Percentiles rank a stretch among this genome's conserved stretches.
Evolutionary conservation across 2,113 vertebrate species (phyloP).

Genomic region (Aphelocoma coerulescens): DNA sequence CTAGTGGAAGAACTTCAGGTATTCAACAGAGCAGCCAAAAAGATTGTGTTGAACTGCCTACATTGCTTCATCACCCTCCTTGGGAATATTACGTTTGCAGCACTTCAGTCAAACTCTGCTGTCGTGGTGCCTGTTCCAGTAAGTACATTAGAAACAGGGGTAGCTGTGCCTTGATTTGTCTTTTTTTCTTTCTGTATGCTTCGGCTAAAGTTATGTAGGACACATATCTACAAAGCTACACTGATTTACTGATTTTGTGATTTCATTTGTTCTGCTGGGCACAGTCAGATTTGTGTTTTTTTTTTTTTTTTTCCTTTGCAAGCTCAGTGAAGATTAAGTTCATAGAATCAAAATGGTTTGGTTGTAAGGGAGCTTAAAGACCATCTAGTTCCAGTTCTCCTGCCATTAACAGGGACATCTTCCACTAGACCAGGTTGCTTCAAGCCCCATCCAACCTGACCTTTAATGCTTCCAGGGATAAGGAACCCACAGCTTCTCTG

Average conservation of each 20-base stretch:
- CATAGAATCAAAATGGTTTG: not conserved
- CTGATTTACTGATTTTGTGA: not conserved
- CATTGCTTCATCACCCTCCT: conserved; percentile 78
- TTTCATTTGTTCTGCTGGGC: not conserved
- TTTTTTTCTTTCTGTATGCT: not conserved
- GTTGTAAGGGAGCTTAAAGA: not conserved
- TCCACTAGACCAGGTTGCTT: not conserved
- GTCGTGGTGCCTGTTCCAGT: conserved; percentile 71
- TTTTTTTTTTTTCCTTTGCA: not conserved
- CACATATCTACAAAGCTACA: not conserved
- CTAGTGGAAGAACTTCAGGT: conserved; percentile 89
- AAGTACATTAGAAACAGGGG: conserved; percentile 36
- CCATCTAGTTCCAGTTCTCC: not conserved
- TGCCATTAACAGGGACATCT: not conserved
- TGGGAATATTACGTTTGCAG: conserved; percentile 67
- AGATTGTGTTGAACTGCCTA: conserved; percentile 83
- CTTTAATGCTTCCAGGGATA: not conserved
- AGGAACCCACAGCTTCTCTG: not conserved
- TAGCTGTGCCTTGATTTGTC: not conserved
- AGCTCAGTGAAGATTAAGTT: not conserved
- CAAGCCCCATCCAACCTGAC: not conserved
- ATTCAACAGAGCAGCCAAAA: conserved; percentile 84
- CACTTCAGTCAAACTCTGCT: conserved; percentile 65
- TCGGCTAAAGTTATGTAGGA: not conserved
- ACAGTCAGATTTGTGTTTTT: not conserved